Percentiles rank a stretch among this genome's conserved stretches.
phyloP scores from a whole-genome alignment of 2,113 vertebrate species.

The Proteles cristata region DNA sequence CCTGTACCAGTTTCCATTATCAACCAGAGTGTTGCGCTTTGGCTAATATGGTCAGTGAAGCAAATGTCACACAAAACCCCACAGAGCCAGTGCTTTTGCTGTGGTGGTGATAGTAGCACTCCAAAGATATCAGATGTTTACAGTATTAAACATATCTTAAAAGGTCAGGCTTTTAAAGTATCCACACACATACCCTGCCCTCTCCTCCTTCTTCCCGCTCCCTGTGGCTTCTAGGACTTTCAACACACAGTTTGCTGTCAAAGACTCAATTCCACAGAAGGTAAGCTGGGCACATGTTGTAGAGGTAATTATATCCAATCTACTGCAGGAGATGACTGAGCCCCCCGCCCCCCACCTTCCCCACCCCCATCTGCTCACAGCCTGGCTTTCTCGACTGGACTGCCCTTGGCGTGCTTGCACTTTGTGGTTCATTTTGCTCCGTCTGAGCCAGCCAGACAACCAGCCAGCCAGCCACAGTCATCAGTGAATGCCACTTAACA shows the following conservation, averaged over 20 bases:
- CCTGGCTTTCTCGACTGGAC: conserved; percentile 43
- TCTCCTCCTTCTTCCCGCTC: not conserved
- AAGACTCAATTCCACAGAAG: conserved; percentile 56
- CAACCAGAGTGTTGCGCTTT: not conserved
- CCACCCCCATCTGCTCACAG: conserved; percentile 37
- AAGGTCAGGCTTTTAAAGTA: conserved; percentile 43
- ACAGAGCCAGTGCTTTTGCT: not conserved
- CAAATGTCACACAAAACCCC: conserved; percentile 15
- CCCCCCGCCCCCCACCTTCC: not conserved
- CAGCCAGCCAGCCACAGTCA: not conserved
- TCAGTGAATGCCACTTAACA: conserved; percentile 47
- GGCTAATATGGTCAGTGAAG: not conserved
- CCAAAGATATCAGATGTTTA: conserved; percentile 10
- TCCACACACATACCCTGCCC: not conserved
- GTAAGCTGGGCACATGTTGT: conserved; percentile 49
- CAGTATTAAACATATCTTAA: conserved; percentile 38
- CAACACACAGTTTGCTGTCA: conserved; percentile 57
- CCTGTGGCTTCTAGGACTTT: conserved; percentile 39
- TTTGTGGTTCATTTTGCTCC: not conserved
- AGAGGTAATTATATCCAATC: conserved; percentile 59
- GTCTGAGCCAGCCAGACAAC: not conserved
- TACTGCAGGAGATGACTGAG: conserved; percentile 34
- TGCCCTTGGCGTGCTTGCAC: conserved; percentile 43
- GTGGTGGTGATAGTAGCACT: not conserved
- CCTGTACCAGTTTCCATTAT: not conserved